Evolutionary conservation across 2,113 vertebrate species (phyloP), one percentile per base, ranked within the genome.

Genomic region (Numenius arquata): DNA sequence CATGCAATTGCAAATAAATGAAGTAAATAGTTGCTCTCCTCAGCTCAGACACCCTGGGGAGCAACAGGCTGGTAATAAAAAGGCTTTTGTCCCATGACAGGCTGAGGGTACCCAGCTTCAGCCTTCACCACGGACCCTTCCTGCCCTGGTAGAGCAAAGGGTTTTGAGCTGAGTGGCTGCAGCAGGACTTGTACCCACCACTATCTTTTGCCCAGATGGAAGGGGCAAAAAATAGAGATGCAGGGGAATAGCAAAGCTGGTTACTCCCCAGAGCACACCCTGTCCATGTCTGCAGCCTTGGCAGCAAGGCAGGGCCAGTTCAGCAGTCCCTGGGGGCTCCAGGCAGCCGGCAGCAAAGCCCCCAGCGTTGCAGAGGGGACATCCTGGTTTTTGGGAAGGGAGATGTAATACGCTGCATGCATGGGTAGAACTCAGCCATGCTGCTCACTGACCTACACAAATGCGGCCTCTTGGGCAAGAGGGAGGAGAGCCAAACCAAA

Each of bases 351-450:
- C 56, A 85, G 41, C 23, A 63, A 58, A 59, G 27, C 36, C 79
- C 47, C 52, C 36, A 22, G 8, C 4, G 7, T 30, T 43, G 30
- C 32, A 58, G 9, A 8, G 32, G 21, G 18, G 3, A 23, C 3
- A 8, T 38, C 11, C 3, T 45, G 18, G 29, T n/a, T 41, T 41
- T 4, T 12, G 43, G 21, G 38, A 73, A 78, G 34, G 76, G 30
- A 76, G 23, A 26, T 2, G 1, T 7, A 11, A 22, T 20, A 9
- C 2, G 2, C 8, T 1, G 1, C 6, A 2, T n/a, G 58, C 7
- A 2, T 18, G 21, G n/a, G 25, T 18, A 63, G 62, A 84, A 25
- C 67, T 38, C 47, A 68, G 77, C 8, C 23, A 5, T 6, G 15
- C 56, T 72, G 63, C 67, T 76, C n/a, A 11, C 63, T 73, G 43